Evolutionary conservation across 2,797 vertebrate genomes (phyloP), one percentile per base, ranked within the genome.

Genomic region (Sebastolobus alascanus): DNA sequence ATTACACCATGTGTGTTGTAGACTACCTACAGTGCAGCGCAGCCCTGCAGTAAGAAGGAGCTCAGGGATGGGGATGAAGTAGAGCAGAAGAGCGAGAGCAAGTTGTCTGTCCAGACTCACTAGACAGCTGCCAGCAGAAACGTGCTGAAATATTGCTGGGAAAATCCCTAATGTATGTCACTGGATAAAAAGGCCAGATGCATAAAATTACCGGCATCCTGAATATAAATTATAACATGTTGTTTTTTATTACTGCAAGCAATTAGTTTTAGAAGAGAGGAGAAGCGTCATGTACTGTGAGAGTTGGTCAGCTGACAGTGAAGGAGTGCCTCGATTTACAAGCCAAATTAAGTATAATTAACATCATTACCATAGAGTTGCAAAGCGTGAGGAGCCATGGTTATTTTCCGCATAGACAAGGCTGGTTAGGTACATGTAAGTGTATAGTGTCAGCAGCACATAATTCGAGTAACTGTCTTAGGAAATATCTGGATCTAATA

Each of bases 51-150:
- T 46, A 37, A 43, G 40, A 67, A 78, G 61, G 72, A 80, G 77
- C 65, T 77, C 76, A 72, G 67, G 59, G 82, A 71, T 82, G 77
- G 52, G 63, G 72, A 90, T 87, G 91, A 94, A 94, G 86, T 91
- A 82, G 90, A 94, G 89, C 93, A 95, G 91, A 95, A 95, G 76
- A 83, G 71, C 38, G 10, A 80, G 77, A 55, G 55, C 50, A 64
- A 79, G 84, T 83, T 90, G 78, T 77, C 76, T 76, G 77, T 68
- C 67, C 80, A 77, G 79, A 82, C 69, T 73, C 50, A 4, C 38
- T 68, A 73, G 82, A 85, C 69, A 81, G 83, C 85, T 88, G 86
- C 74, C 73, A 72, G 72, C 43, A 84, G 66, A 69, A 65, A 79
- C 11, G 11, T 60, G 52, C 8, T 70, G 38, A 66, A 73, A 61